phyloP scores from a whole-genome alignment of 2,113 vertebrate genomes.

The Gobius niger region DNA sequence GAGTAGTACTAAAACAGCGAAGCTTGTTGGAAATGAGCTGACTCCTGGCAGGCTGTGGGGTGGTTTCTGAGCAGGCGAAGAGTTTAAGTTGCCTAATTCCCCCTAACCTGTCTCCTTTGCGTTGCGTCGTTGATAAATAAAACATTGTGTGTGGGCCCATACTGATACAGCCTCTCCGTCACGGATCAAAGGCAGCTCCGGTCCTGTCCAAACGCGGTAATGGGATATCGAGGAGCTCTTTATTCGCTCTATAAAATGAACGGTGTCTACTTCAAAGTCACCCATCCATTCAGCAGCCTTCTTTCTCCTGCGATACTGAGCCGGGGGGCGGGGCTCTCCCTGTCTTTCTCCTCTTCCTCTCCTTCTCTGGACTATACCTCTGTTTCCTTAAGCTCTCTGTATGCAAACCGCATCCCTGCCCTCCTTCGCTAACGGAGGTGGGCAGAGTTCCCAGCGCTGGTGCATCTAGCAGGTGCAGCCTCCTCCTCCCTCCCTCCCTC shows the following conservation, averaged over 20 bases:
- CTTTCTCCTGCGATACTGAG: slow-evolving; percentile 4
- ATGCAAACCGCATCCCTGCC: slow-evolving; percentile 57
- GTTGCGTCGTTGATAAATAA: no score
- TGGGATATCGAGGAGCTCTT: neutral
- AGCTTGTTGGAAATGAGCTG: no score
- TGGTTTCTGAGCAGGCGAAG: no score
- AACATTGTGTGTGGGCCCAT: no score
- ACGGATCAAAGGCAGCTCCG: neutral
- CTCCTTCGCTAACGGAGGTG: slow-evolving; percentile 60
- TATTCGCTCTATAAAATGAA: neutral
- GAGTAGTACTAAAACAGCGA: no score
- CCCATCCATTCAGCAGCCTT: neutral
- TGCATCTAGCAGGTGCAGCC: slow-evolving; percentile 71
- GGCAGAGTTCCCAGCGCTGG: slow-evolving; percentile 66
- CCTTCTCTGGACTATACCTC: slow-evolving; percentile 52
- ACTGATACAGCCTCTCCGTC: neutral
- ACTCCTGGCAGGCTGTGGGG: no score
- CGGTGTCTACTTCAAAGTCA: neutral
- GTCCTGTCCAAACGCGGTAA: neutral
- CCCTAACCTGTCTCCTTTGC: no score
- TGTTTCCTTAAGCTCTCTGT: slow-evolving; percentile 30
- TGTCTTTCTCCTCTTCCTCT: slow-evolving; percentile 41
- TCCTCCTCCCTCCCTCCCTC: slow-evolving; percentile 74
- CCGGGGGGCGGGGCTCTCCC: slow-evolving; percentile 42
- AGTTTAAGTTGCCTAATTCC: no score